Conservation (phyloP, 2,797 vertebrate genomes). For the Tachyglossus aculeatus region DNA sequence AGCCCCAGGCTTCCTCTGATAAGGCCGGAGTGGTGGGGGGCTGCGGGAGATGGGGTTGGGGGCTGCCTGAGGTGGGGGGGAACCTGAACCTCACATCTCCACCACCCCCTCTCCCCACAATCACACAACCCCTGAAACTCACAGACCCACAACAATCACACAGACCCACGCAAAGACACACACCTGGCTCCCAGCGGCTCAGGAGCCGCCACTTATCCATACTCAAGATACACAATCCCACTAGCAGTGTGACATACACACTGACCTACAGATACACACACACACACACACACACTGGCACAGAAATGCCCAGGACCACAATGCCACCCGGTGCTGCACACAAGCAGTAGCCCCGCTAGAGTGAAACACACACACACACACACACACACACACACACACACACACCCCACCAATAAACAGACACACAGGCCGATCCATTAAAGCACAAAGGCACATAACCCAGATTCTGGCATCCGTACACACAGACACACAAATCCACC, state of each 20-base stretch:
- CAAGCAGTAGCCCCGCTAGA: not conserved
- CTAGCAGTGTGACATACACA: constrained; percentile 1
- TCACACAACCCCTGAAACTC: constrained; percentile 15
- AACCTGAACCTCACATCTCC: not conserved
- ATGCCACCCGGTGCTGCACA: not conserved
- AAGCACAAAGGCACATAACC: not conserved
- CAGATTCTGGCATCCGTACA: not conserved
- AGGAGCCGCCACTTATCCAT: no score
- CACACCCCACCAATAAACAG: not conserved
- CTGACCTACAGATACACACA: constrained; percentile 27
- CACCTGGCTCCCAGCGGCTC: no score
- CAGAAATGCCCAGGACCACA: not conserved
- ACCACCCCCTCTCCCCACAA: not conserved
- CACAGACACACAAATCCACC: not conserved
- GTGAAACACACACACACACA: not conserved
- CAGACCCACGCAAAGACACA: no score
- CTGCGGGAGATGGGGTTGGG: not conserved
- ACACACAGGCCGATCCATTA: not conserved
- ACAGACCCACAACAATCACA: no score
- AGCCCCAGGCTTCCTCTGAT: not conserved
- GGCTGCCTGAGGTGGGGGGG: not conserved
- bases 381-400: not conserved
- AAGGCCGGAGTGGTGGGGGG: not conserved
- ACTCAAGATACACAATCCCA: constrained; percentile 6
- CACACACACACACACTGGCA: not conserved